Conservation (phyloP, 2,888 invertebrate genomes). For the Eudasyphora cyanicolor region DNA sequence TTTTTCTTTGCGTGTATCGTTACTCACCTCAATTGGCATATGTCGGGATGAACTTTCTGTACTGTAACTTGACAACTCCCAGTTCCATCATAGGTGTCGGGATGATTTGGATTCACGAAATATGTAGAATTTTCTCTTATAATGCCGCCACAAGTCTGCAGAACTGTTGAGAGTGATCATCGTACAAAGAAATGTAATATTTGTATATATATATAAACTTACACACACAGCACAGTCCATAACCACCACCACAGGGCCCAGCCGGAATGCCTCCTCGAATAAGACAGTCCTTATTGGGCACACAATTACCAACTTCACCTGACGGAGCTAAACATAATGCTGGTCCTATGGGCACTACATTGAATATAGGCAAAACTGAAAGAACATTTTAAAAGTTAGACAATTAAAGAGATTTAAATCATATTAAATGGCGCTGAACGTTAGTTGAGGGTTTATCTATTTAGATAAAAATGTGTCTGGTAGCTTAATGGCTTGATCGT, state of each 20-base stretch:
- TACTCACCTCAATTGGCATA: slow-evolving; percentile 89
- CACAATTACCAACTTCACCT: slow-evolving; percentile 91
- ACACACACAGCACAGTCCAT: slow-evolving; percentile 80
- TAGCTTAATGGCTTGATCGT: too few species aligned
- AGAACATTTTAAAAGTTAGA: too few species aligned
- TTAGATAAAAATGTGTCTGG: neutral
- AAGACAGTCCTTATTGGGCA: slow-evolving; percentile 86
- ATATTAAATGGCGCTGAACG: too few species aligned
- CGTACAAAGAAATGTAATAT: neutral
- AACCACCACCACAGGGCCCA: slow-evolving; percentile 87
- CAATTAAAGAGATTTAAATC: too few species aligned
- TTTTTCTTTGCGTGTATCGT: neutral
- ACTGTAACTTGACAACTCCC: slow-evolving; percentile 93
- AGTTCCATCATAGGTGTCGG: slow-evolving; percentile 86
- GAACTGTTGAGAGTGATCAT: slow-evolving; percentile 83
- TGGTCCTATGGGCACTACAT: slow-evolving; percentile 88
- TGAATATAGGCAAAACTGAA: slow-evolving; percentile 89
- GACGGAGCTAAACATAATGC: slow-evolving; percentile 87
- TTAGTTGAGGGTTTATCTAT: too few species aligned
- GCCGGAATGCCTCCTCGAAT: slow-evolving; percentile 87
- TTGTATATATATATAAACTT: slow-evolving; percentile 61
- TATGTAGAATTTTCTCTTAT: slow-evolving; percentile 91
- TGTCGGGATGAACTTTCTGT: slow-evolving; percentile 87
- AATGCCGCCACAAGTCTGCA: slow-evolving; percentile 89
- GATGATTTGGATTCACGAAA: slow-evolving; percentile 92